Base-by-base conservation (phyloP, 1,140 invertebrate species). In the Diploscapter pachys region DNA sequence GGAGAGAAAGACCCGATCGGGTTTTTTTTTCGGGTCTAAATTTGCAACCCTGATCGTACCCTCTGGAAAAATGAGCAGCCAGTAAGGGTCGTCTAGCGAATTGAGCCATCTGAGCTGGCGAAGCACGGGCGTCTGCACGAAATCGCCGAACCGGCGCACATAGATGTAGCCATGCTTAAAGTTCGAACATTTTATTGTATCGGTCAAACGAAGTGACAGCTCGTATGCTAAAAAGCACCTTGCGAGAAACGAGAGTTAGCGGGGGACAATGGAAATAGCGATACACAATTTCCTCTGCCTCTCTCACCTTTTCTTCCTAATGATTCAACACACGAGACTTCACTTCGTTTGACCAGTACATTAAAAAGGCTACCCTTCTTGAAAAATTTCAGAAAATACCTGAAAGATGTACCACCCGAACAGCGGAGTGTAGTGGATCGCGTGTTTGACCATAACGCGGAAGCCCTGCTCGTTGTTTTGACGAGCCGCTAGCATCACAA, bases 11-110 rank as follows among this genome's bases (percentile, higher is more conserved):
- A 1, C 31, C 31, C 31, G 31, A 31, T 31, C 1, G 31, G 31
- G 31, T 31, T 31, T 31, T 31, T 31, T 31, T 31, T 31, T 31
- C 31, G 31, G 31, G 31, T 31, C 31, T 31, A 31, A 31, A 31
- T 31, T 31, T 31, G 31, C 31, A 31, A 31, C 31, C 31, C 31
- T 31, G 31, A 31, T 0, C 89, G 89, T 89, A 55, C 89, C 89
- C 80, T 90, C 89, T 13, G 89, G 89, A 78, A 89, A 90, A 52
- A 90, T 86, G 3, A 89, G 85, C 78, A 90, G 78, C 89, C 89
- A 90, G 55, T 87, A 86, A 86, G 87, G 86, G 56, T 86, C 86
- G 52, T 85, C 86, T 13, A 86, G 79, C 31, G 83, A 67, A 74
- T 81, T 83, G 11, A 89, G 78, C 78, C 86, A 81, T 6, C 85